Evolutionary conservation across 1,140 invertebrate genomes (phyloP).

Genomic region (Tetranychus cinnabarinus): DNA sequence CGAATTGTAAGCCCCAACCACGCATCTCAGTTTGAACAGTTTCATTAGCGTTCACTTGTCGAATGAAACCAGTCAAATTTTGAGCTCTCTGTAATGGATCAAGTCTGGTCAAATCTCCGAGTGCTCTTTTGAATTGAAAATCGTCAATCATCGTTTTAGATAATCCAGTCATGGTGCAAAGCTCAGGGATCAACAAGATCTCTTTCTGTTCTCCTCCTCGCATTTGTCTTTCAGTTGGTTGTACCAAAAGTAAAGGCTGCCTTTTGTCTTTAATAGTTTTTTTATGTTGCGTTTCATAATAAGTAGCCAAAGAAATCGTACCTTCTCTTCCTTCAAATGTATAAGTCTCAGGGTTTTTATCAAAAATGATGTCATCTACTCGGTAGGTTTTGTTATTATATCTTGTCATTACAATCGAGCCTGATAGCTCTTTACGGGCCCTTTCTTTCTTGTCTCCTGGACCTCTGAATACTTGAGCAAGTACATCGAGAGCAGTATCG

Average conservation of each 20-base stretch:
- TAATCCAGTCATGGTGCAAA: slow-evolving; percentile 21
- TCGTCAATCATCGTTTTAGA: slow-evolving; percentile 14
- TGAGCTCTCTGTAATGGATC: slow-evolving; percentile 6
- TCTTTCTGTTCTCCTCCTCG: slow-evolving; percentile 1
- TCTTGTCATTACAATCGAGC: slow-evolving; percentile 21
- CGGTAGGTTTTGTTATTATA: slow-evolving; percentile 28
- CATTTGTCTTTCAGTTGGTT: slow-evolving; percentile 8
- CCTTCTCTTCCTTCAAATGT: slow-evolving; percentile 19
- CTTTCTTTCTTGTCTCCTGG: not conserved
- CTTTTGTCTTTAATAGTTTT: slow-evolving; percentile 17
- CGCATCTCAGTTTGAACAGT: slow-evolving; percentile 20
- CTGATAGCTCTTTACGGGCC: slow-evolving; percentile 7
- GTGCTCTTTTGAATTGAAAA: slow-evolving; percentile 24
- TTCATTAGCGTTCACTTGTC: slow-evolving; percentile 16
- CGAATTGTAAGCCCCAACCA: slow-evolving; percentile 23
- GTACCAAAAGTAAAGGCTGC: slow-evolving; percentile 18
- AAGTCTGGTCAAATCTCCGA: slow-evolving; percentile 45
- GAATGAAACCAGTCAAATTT: slow-evolving; percentile 11
- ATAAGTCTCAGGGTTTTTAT: slow-evolving; percentile 16
- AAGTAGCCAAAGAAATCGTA: slow-evolving; percentile 16
- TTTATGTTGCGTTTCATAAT: slow-evolving; percentile 21
- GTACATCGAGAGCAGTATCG: slow-evolving; percentile 14
- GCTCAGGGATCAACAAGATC: slow-evolving; percentile 19
- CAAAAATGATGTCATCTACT: slow-evolving; percentile 26
- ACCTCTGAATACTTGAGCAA: not conserved